Percentiles rank a stretch among this genome's conserved stretches.
phyloP scores from a whole-genome alignment of 2,113 vertebrate genomes.

The Mormyrus lacerda region DNA sequence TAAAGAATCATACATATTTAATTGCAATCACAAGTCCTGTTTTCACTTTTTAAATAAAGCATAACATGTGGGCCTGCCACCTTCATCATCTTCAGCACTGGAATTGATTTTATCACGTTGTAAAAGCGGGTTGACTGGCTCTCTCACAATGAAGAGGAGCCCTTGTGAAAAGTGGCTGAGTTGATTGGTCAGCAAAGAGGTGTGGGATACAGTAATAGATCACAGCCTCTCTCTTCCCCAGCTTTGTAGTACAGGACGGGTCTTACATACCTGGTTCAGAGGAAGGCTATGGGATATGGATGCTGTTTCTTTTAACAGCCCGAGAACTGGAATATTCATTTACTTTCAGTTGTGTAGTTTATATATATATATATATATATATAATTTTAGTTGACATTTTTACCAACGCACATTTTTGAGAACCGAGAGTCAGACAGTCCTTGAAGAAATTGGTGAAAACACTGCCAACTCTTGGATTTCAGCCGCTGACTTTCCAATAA shows the following conservation, averaged over 20 bases:
- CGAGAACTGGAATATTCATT: background rate
- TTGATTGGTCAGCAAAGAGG: background rate
- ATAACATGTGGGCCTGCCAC: background rate
- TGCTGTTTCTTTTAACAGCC: background rate
- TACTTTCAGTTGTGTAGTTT: background rate
- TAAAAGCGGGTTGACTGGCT: background rate
- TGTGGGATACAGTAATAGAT: background rate
- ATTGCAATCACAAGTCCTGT: background rate
- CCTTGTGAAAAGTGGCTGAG: background rate
- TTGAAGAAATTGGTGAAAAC: background rate
- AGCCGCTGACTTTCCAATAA: background rate
- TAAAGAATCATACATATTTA: background rate
- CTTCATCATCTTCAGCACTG: background rate
- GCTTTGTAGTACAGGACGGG: background rate
- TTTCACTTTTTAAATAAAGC: background rate
- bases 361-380: background rate
- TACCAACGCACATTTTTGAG: background rate
- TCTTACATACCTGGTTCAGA: background rate
- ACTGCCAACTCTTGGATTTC: background rate
- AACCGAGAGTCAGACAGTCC: background rate
- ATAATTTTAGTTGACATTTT: background rate
- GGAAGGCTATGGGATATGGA: background rate
- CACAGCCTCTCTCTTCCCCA: background rate
- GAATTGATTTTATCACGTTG: background rate
- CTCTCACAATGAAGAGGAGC: background rate